Base-by-base conservation (phyloP, 2,113 vertebrate genomes). In the Pithys albifrons region DNA sequence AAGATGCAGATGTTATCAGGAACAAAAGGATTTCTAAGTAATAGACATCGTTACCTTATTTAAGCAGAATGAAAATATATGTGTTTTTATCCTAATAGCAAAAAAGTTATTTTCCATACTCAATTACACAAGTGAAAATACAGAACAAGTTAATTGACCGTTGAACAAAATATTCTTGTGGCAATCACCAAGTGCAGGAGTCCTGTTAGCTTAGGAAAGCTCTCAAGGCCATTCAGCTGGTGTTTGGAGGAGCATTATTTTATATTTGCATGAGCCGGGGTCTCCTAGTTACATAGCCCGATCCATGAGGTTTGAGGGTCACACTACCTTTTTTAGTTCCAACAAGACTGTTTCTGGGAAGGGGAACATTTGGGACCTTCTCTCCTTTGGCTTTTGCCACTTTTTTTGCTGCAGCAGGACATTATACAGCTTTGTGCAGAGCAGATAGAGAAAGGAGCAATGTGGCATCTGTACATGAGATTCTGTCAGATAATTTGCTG, bases 401-500 rank as follows among this genome's bases (percentile, higher is more conserved):
- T 78, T 46, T 65, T 5, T 45, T 95, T 75, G 48, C 25, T 75
- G 25, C 48, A 75, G 33, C 48, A 49, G 66, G 66, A 31, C 23
- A 4, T 66, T 31, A 25, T 10, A 19, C 3, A 55, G 55, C 54
- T 6, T 69, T 17, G 13, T 45, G 37, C 49, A 85, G 23, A 51
- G 39, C 3, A 1, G 4, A 3, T 1, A 35, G 61, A 72, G 70
- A 52, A 64, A 54, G 39, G 33, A 88, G 49, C 8, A 52, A 12
- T 10, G 28, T 59, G 31, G 20, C 27, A 41, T 48, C 28, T 57
- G 39, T 37, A 12, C 0, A 0, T 31, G 49, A 70, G 33, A 43
- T 46, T 75, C 19, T 41, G 57, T 3, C 14, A 20, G 39, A 58
- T 48, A 23, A 67, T 78, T 69, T 76, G 4, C 28, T 67, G 15